Base-by-base conservation (phyloP, 2,113 vertebrate species). In the Ia io region DNA sequence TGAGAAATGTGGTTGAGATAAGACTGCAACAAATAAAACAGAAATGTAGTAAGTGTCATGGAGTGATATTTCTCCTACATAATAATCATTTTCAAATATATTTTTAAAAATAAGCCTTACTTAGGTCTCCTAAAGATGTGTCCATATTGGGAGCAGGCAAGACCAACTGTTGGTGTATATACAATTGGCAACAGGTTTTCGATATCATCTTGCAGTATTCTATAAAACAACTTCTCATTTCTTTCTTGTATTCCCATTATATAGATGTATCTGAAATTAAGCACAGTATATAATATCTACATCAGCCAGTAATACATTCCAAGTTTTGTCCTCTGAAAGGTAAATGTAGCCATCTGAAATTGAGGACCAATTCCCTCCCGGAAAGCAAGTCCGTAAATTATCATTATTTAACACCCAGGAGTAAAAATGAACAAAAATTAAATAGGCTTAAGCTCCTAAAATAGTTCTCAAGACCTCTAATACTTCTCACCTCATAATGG, bases 191-290 rank as follows among this genome's bases (percentile, higher is more conserved):
- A 99, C 4, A 99, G 47, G 37, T 98, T 98, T 97, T 99, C 99
- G 0, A 99, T 99, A 51, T 99, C 99, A 63, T 99, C 99, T 98
- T 99, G 99, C 67, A 99, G 96, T 59, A 99, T 98, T 14, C 99
- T 97, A 63, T 99, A 99, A 96, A 99, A 99, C 17, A 99, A 93
- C 20, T 99, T 99, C 84, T 99, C 99, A 1, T 99, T 99, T 53
- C 99, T 99, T 97, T 99, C 99, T 96, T 99, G 99, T 90, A 99
- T 99, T 37, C 99, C 99, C 99, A 99, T 99, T 47, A 99, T 98
- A 85, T 99, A 99, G 96, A 99, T 98, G 28, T 99, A 99, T 96
- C 99, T 99, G 97, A 5, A 96, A 96, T 63, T 0, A 88, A 96
- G 2, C 40, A 95, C 13, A 74, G n/a, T 42, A 61, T 67, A 42